Evolutionary conservation across 2,113 vertebrate species (phyloP).

Genomic region (Odocoileus virginianus): DNA sequence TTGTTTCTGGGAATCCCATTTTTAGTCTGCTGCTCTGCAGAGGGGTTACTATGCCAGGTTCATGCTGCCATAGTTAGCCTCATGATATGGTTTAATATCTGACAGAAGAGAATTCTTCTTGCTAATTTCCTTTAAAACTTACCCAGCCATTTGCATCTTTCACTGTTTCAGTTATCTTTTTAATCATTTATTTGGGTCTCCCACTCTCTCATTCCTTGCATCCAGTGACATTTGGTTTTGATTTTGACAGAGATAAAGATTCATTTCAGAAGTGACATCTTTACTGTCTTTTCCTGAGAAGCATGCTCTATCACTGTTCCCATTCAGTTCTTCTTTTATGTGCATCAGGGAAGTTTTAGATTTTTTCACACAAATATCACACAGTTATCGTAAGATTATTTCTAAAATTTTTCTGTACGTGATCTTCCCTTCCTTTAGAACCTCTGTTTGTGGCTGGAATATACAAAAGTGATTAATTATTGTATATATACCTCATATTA

Average conservation of each 20-base stretch:
- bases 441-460: not conserved
- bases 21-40: not conserved
- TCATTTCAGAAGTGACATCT: not conserved
- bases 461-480: not conserved
- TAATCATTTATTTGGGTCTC: not conserved
- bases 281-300: not conserved
- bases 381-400: not conserved
- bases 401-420: not conserved
- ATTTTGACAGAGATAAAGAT: not conserved
- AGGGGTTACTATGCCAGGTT: not conserved
- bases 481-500: not conserved
- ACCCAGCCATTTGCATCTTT: not conserved
- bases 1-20: not conserved
- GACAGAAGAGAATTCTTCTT: not conserved
- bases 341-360: not conserved
- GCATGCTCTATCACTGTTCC: rapidly evolving
- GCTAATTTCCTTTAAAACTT: not conserved
- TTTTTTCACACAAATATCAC: not conserved
- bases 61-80: not conserved
- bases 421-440: not conserved
- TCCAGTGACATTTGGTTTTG: not conserved
- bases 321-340: not conserved
- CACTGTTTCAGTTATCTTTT: not conserved
- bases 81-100: not conserved
- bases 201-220: not conserved